phyloP scores from a whole-genome alignment of 1,140 invertebrate genomes.

The Reticulitermes speratus region DNA sequence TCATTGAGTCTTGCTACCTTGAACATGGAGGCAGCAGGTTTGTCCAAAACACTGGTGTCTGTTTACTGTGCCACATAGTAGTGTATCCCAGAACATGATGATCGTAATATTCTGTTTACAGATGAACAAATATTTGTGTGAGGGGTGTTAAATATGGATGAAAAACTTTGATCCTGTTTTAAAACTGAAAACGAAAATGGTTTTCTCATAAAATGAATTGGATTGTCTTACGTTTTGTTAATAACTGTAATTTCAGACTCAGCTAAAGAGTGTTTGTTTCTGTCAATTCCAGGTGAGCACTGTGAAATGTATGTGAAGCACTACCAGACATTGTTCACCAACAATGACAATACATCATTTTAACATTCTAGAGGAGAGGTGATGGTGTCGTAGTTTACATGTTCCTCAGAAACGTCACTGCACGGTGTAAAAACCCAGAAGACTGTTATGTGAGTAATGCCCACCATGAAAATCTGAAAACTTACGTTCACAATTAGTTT shows the following conservation, averaged over 20 bases:
- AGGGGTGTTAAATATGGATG: not conserved
- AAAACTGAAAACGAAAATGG: not conserved
- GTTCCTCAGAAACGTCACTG: too few species aligned
- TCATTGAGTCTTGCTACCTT: too few species aligned
- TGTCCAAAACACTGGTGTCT: too few species aligned
- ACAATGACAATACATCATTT: not conserved
- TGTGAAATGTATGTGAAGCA: constrained; percentile 60
- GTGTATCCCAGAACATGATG: too few species aligned
- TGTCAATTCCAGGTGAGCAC: constrained; percentile 55
- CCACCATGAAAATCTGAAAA: too few species aligned
- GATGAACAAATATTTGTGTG: not conserved
- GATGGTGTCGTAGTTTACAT: too few species aligned
- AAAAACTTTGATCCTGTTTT: not conserved
- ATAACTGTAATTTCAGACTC: not conserved
- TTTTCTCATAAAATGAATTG: constrained; percentile 16
- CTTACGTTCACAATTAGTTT: too few species aligned
- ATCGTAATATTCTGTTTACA: too few species aligned
- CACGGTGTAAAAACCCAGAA: too few species aligned
- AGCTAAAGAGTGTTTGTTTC: not conserved
- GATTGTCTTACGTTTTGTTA: constrained; percentile 28
- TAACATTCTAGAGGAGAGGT: not conserved
- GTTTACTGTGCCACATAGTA: too few species aligned
- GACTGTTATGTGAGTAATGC: too few species aligned
- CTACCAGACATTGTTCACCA: constrained; percentile 49
- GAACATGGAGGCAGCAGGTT: too few species aligned